Conservation (phyloP, 2,888 invertebrate species). For the Patella pellucida region DNA sequence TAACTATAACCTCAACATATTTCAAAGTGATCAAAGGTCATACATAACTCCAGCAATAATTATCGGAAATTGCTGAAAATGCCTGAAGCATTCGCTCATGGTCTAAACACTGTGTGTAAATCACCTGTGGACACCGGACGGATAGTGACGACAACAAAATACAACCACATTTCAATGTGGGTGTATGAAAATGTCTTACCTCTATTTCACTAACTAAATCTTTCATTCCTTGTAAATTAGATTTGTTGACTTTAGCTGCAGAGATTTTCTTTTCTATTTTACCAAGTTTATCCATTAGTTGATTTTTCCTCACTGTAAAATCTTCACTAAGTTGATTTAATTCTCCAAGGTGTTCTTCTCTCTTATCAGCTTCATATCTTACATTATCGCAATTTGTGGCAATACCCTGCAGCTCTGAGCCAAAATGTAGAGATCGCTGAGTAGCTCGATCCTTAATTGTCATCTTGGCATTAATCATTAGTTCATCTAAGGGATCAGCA, state of each 20-base stretch:
- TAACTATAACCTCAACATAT: too few relatives aligned
- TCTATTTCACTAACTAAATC: constrained; percentile 61
- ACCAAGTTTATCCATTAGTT: constrained; percentile 66
- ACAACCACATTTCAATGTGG: too few relatives aligned
- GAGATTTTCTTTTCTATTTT: constrained; percentile 52
- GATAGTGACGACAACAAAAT: too few relatives aligned
- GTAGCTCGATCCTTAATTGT: constrained; percentile 63
- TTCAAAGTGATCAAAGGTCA: too few relatives aligned
- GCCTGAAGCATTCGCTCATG: too few relatives aligned
- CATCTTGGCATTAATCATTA: constrained; percentile 60
- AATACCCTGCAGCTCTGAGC: constrained; percentile 58
- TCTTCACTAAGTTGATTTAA: constrained; percentile 79
- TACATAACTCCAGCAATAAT: too few relatives aligned
- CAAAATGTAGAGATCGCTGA: constrained; percentile 64
- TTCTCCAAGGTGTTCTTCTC: constrained; percentile 68
- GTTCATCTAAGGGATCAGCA: constrained; percentile 57
- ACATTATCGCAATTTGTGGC: constrained; percentile 54
- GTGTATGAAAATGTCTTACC: constrained; percentile 46
- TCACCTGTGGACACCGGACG: too few relatives aligned
- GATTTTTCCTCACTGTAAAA: constrained; percentile 82
- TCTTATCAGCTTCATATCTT: constrained; percentile 52
- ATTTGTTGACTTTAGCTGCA: constrained; percentile 42
- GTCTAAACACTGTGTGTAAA: too few relatives aligned
- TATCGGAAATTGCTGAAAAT: too few relatives aligned
- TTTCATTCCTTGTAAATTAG: constrained; percentile 56